These are phyloP conservation scores for Strix uralensis DNA, from an alignment of 2,113 vertebrate genomes.

Conservation along the genomic window DNA sequence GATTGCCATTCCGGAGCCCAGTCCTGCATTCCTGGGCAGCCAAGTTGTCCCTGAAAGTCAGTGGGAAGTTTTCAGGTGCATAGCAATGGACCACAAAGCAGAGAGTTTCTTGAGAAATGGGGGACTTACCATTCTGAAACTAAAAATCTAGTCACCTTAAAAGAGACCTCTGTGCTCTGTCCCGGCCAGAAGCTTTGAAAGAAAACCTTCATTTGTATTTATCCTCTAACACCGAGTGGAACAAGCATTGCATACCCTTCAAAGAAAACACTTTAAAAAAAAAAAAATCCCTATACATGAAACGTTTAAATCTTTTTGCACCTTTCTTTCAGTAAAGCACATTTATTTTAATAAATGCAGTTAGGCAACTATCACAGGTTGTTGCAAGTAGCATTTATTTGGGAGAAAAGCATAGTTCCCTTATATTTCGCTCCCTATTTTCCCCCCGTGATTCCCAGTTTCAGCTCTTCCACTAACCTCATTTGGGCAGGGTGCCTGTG, in stretches of 20 bases:
- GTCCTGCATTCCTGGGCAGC: constrained; percentile 33
- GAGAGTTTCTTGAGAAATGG: neutral
- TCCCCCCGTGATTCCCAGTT: neutral
- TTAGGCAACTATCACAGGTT: neutral
- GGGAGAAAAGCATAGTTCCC: neutral
- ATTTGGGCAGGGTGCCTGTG: constrained; percentile 22
- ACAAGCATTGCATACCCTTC: neutral
- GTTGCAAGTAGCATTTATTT: neutral
- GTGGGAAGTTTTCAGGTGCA: constrained; percentile 55
- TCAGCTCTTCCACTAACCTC: constrained; percentile 7
- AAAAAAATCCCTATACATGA: neutral
- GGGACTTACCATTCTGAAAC: neutral
- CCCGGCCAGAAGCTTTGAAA: neutral
- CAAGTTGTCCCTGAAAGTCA: constrained; percentile 54
- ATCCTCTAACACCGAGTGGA: neutral
- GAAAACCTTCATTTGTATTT: constrained; percentile 45
- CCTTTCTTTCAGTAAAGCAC: neutral
- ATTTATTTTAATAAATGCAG: neutral
- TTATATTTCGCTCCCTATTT: neutral
- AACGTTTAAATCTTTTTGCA: neutral
- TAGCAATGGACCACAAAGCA: constrained; percentile 7
- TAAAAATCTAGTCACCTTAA: neutral
- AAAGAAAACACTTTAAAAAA: neutral
- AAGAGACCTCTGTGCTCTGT: neutral
- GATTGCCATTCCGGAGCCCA: neutral